Percentiles rank a stretch among this genome's conserved stretches.
Evolutionary conservation across 2,888 invertebrate genomes (phyloP).

Genomic region (Galeopsomyia nigrocyanea): DNA sequence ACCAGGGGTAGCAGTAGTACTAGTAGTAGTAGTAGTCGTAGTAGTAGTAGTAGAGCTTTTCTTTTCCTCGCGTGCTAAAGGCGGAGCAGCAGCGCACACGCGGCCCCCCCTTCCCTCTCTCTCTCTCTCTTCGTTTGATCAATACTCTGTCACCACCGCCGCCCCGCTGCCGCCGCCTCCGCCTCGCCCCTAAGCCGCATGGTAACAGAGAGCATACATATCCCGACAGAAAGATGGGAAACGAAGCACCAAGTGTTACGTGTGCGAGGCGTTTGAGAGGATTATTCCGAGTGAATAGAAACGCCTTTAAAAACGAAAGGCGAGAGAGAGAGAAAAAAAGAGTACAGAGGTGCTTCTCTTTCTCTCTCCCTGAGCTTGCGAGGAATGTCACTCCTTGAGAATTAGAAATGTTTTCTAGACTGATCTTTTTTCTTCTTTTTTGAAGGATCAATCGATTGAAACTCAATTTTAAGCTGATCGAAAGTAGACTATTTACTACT

Average conservation of each 20-base stretch:
- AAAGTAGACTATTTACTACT: too few species aligned
- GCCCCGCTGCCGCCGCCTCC: conserved; percentile 53
- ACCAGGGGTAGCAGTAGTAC: conserved; percentile 35
- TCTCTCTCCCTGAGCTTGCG: too few species aligned
- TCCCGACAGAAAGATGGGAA: conserved; percentile 22
- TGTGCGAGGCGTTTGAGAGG: too few species aligned
- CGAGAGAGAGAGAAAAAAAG: not conserved
- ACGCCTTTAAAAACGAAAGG: not conserved
- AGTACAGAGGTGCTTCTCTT: not conserved
- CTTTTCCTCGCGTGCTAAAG: conserved; percentile 29
- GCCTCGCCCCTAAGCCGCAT: conserved; percentile 53
- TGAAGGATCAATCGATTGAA: too few species aligned
- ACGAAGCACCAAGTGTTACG: too few species aligned
- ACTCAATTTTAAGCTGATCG: too few species aligned
- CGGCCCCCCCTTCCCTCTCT: too few species aligned
- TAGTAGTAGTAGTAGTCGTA: conserved; percentile 42
- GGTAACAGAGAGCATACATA: conserved; percentile 57
- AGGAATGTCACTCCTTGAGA: too few species aligned
- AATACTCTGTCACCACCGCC: conserved; percentile 53
- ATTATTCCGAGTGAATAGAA: not conserved
- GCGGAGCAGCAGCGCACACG: too few species aligned
- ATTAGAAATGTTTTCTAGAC: too few species aligned
- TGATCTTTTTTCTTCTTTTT: too few species aligned
- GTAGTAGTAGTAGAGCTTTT: conserved; percentile 18
- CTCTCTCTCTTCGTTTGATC: conserved; percentile 56